Conservation (phyloP, 2,797 vertebrate genomes). For the Phataginus tetradactyla region DNA sequence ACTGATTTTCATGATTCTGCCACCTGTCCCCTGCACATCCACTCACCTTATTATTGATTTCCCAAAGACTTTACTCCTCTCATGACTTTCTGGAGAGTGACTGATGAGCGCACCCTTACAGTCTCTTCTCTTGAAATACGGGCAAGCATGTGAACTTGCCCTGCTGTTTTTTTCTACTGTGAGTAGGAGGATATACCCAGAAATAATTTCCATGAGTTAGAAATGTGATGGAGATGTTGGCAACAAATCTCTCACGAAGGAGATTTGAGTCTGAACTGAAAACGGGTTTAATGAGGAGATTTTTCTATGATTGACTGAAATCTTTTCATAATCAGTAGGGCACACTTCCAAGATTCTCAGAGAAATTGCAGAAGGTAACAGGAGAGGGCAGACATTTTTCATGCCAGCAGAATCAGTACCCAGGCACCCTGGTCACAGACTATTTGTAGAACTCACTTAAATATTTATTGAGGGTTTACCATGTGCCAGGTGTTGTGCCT, state of each 20-base stretch:
- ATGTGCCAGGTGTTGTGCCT: not conserved
- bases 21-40: slow-evolving; percentile 37
- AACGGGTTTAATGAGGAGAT: not conserved
- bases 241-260: not conserved
- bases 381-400: not conserved
- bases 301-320: not conserved
- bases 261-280: not conserved
- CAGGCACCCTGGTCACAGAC: not conserved
- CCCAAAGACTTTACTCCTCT: slow-evolving; percentile 64
- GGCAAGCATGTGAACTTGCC: not conserved
- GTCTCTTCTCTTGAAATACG: slow-evolving; percentile 55
- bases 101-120: slow-evolving; percentile 10
- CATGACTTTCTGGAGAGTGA: slow-evolving; percentile 60
- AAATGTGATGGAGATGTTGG: slow-evolving; percentile 50
- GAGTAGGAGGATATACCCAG: slow-evolving; percentile 21
- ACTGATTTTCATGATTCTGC: slow-evolving; percentile 67
- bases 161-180: not conserved
- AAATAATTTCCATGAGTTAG: slow-evolving; percentile 50
- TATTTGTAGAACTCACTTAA: not conserved
- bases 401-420: not conserved
- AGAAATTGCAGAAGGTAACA: not conserved
- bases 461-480: not conserved
- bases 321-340: not conserved
- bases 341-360: not conserved
- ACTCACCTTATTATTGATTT: slow-evolving; percentile 62